phyloP scores from a whole-genome alignment of 2,888 invertebrate genomes.

The Augiades crinisus region DNA sequence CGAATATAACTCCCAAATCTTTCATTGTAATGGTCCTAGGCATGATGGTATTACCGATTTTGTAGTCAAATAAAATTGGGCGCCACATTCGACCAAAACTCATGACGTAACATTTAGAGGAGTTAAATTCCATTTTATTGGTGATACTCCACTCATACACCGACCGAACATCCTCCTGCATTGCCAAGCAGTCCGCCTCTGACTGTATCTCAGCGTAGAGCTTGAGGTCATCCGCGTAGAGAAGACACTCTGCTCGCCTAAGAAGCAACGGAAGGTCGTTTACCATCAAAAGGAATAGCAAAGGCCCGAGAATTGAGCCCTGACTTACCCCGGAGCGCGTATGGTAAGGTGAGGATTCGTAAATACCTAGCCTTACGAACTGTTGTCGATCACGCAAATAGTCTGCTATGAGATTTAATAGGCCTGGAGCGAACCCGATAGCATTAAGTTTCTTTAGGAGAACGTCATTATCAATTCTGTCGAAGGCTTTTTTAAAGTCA shows the following conservation, averaged over 20 bases:
- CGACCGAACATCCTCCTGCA: conserved; percentile 1
- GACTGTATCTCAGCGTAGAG: not conserved
- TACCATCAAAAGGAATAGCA: conserved; percentile 25
- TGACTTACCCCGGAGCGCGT: conserved; percentile 5
- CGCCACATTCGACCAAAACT: conserved; percentile 11
- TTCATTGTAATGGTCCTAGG: not conserved
- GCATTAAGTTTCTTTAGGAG: conserved; percentile 15
- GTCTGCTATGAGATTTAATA: conserved; percentile 22
- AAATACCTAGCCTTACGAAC: not conserved
- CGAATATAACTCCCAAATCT: not conserved
- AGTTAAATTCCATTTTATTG: conserved; percentile 9
- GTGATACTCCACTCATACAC: conserved; percentile 2
- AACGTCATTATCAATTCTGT: too few species aligned
- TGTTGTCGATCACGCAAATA: conserved; percentile 3
- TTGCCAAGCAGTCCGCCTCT: not conserved
- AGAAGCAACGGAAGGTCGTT: conserved; percentile 25
- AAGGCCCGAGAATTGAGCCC: conserved; percentile 23
- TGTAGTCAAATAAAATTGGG: not conserved
- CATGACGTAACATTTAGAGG: conserved; percentile 8
- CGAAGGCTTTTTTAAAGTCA: conserved; percentile 24
- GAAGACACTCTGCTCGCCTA: conserved; percentile 14
- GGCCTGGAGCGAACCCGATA: conserved; percentile 25
- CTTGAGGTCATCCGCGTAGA: conserved; percentile 29
- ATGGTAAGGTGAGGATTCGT: conserved; percentile 8
- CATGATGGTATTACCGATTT: not conserved